A percentile compares a stretch with the other conserved stretches of the same genome.
phyloP scores from a whole-genome alignment of 2,888 invertebrate genomes.

The Zygaena filipendulae region DNA sequence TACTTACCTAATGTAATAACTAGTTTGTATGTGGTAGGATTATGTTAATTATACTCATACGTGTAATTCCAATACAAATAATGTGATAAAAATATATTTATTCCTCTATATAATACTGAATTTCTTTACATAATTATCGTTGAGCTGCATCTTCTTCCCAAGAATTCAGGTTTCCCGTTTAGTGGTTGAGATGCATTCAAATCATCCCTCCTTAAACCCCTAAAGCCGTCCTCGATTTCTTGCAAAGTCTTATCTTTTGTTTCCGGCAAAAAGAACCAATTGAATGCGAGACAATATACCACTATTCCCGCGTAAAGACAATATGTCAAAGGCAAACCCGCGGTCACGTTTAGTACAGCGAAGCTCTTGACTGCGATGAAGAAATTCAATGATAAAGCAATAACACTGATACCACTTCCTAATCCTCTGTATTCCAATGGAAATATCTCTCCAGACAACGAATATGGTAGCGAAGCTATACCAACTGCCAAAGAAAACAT shows the following conservation, averaged over 20 bases:
- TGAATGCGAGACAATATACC: slow-evolving; percentile 30
- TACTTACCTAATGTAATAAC: too few species aligned
- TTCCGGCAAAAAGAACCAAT: slow-evolving; percentile 12
- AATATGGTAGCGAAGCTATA: slow-evolving; percentile 75
- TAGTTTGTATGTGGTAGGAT: too few species aligned
- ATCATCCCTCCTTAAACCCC: background rate
- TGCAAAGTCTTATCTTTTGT: slow-evolving; percentile 17
- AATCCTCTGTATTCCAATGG: slow-evolving; percentile 70
- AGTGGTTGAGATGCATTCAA: background rate
- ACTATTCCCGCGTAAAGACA: slow-evolving; percentile 68
- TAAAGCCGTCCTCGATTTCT: slow-evolving; percentile 17
- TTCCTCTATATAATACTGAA: too few species aligned
- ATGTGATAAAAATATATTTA: too few species aligned
- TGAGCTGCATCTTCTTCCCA: background rate
- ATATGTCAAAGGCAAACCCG: slow-evolving; percentile 71
- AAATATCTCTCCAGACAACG: slow-evolving; percentile 78
- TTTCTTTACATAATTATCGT: too few species aligned
- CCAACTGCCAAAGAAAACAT: slow-evolving; percentile 71
- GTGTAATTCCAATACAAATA: too few species aligned
- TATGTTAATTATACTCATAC: too few species aligned
- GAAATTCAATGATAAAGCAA: slow-evolving; percentile 71
- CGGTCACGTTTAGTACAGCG: slow-evolving; percentile 59
- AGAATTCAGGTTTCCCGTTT: background rate
- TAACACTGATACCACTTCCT: slow-evolving; percentile 73
- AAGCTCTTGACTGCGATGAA: slow-evolving; percentile 75